Evolutionary conservation across 2,888 invertebrate genomes (phyloP), one percentile per base, ranked within the genome.

Genomic region (Augiades crinisus): DNA sequence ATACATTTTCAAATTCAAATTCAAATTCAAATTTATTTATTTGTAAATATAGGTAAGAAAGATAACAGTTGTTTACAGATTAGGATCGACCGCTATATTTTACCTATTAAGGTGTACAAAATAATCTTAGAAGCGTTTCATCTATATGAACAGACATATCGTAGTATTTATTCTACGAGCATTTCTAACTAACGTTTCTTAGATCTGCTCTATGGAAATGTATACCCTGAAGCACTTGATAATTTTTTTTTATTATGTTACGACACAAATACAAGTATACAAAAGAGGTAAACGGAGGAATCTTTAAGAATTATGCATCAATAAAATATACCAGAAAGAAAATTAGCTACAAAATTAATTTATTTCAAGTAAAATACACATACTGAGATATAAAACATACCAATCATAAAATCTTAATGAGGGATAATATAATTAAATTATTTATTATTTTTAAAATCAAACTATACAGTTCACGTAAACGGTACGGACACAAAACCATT

Each of bases 381-480:
- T 34, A 36, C 36, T 46, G 22, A 17, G 22, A 46, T 45, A 45
- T 14, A 37, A 46, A 47, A 30, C 37, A 47, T 37, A 40, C 27
- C 19, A 30, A 47, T 37, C 13, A 47, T 37, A n/a, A 24, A 47
- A 27, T 37, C 17, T 37, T 27, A 19, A 30, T 30, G 38, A 30
- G 16, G 30, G 43, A 21, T 30, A 27, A 24, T 17, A 37, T 27
- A 17, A 46, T 36, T 38, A n/a, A 38, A 13, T 47, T 31, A 47
- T 10, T 36, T 47, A 30, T 31, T 36, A 36, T 30, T 47, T 3
- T 46, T 46, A 24, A 34, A 31, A 64, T 65, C 67, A 69, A 67
- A 64, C 72, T 78, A 76, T 72, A 67, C 65, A 68, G 63, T 71
- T 64, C 64, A 67, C 68, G 76, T 73, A 74, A 76, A 70, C 67